Evolutionary conservation across 2,113 vertebrate genomes (phyloP).

Genomic region (Barnardius zonarius): DNA sequence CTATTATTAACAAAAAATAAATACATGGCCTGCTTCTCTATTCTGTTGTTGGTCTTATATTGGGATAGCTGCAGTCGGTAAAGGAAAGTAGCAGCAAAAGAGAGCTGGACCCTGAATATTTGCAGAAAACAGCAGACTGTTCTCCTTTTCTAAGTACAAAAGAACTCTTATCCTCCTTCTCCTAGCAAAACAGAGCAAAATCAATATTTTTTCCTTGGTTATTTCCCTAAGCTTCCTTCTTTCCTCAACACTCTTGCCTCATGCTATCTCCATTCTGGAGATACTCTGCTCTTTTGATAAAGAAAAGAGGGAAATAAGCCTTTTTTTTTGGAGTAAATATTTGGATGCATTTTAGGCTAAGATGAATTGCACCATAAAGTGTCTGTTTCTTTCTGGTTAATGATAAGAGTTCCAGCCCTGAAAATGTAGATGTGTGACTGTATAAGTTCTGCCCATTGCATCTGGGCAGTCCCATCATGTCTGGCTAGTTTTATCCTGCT

Average conservation of each 20-base stretch:
- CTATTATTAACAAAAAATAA: background rate
- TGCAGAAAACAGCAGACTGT: background rate
- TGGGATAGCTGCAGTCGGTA: background rate
- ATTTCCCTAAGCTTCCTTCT: background rate
- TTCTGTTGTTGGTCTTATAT: conserved; percentile 1
- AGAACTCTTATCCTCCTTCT: background rate
- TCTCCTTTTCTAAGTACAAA: background rate
- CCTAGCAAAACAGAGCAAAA: conserved; percentile 14
- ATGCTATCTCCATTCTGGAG: background rate
- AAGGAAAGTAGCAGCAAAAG: background rate
- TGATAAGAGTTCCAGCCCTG: background rate
- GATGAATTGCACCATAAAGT: background rate
- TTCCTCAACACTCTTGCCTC: background rate
- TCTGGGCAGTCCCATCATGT: background rate
- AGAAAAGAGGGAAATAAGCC: background rate
- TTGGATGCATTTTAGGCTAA: background rate
- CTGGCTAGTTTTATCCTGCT: background rate
- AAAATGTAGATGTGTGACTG: background rate
- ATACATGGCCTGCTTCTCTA: background rate
- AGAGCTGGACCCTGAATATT: background rate
- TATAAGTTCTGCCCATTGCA: background rate
- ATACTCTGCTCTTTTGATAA: background rate
- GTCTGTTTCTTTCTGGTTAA: background rate
- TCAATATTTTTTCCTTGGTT: background rate
- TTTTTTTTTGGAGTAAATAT: background rate